These are phyloP conservation scores for Ophion ellenae DNA, from an alignment of 2,888 invertebrate species.

Conservation along the genomic window DNA sequence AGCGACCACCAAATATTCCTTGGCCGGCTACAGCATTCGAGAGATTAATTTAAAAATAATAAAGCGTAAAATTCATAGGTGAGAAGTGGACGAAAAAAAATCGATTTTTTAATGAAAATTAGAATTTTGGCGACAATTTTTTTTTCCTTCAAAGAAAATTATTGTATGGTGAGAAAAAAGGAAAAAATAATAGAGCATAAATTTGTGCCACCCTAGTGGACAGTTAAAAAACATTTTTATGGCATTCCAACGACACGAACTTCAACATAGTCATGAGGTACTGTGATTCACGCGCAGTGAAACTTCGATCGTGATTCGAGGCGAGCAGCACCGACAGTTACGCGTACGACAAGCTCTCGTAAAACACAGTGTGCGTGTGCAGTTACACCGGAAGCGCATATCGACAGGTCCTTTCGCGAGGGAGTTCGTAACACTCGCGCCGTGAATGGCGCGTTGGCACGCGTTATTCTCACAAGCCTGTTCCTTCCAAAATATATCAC, in stretches of 20 bases:
- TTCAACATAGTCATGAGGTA: not conserved
- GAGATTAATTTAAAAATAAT: too few relatives aligned
- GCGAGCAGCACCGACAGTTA: not conserved
- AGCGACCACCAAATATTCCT: too few relatives aligned
- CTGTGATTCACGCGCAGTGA: constrained; percentile 3
- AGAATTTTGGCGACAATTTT: too few relatives aligned
- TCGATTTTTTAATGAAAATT: too few relatives aligned
- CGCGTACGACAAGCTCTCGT: not conserved
- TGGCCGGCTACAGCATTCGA: too few relatives aligned
- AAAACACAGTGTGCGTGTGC: constrained; percentile 9
- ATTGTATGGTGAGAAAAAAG: too few relatives aligned
- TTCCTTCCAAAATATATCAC: constrained; percentile 34
- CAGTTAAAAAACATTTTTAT: not conserved
- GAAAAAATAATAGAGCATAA: too few relatives aligned
- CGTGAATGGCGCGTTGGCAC: constrained; percentile 25
- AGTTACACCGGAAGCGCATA: constrained; percentile 45
- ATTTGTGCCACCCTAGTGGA: not conserved
- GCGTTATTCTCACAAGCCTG: constrained; percentile 4
- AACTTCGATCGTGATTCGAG: constrained; percentile 13
- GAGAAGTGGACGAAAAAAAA: too few relatives aligned
- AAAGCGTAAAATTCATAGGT: too few relatives aligned
- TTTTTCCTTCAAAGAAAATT: too few relatives aligned
- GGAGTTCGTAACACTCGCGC: not conserved
- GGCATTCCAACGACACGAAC: not conserved
- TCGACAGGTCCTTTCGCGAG: constrained; percentile 50